Base-by-base conservation (phyloP, 2,797 vertebrate genomes). In the Sebastes baramenuke region DNA sequence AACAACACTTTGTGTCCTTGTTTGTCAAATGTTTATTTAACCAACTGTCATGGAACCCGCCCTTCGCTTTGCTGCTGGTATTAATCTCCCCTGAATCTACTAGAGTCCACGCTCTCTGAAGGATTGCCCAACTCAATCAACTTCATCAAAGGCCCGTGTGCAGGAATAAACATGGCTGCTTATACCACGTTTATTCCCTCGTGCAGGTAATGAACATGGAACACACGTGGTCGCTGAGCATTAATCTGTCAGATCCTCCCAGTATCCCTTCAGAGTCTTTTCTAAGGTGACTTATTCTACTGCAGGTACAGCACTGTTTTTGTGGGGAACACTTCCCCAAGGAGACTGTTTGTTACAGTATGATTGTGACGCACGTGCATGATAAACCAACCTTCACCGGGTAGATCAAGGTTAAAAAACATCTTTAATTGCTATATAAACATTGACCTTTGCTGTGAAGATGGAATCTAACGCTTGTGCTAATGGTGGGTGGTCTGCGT, bases 391-490 rank as follows among this genome's bases (percentile, higher is more conserved):
- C 84, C 84, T 90, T 87, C 59, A 16, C 34, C 54, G 74, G 8
- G 20, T 67, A 77, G 83, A 89, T 83, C 80, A 91, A 90, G 85
- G 86, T 88, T 81, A 85, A 79, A 92, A 88, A 89, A 87, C 80
- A 89, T 72, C 55, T 85, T 83, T 91, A 91, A 92, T 88, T 90
- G 83, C 81, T 36, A 56, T 84, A 80, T 76, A 91, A 90, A 89
- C 84, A 88, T 79, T 87, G 82, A 88, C 86, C 83, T 87, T 85
- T 90, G 72, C 86, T 55, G 58, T 61, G 54, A 75, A 78, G 71
- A 84, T 65, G 59, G 68, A 80, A 79, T 80, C 62, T 72, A 81
- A 80, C 66, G 32, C 56, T 69, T 70, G 38, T 75, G 70, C 27
- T 85, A 77, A 87, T 82, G 36, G 78, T 72, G 72, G 80, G 55